Evolutionary conservation across 1,140 invertebrate genomes (phyloP).

Genomic region (Araneus ventricosus): DNA sequence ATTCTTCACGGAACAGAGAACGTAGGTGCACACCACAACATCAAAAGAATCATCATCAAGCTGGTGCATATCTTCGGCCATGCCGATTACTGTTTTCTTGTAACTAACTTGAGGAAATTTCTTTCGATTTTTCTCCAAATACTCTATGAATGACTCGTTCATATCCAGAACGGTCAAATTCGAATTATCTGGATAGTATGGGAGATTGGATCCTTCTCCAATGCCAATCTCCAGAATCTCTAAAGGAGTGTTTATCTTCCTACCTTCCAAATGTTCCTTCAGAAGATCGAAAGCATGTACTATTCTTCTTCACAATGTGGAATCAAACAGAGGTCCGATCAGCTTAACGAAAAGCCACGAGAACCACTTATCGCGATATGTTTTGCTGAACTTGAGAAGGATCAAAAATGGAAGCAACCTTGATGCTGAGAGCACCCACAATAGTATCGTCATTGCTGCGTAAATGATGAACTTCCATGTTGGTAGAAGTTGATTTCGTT

Average conservation of each 20-base stretch:
- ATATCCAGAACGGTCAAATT: constrained; percentile 65
- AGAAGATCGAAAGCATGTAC: constrained; percentile 35
- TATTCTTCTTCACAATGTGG: constrained; percentile 31
- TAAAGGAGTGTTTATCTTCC: not conserved
- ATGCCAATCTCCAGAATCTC: constrained; percentile 76
- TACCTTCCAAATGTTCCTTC: not conserved
- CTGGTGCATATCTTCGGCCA: constrained; percentile 79
- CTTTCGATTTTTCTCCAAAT: constrained; percentile 45
- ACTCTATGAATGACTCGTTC: constrained; percentile 52
- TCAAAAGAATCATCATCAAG: constrained; percentile 78
- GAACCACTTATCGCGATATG: constrained; percentile 36
- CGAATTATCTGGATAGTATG: constrained; percentile 69
- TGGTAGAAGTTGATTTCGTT: no score
- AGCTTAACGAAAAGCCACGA: not conserved
- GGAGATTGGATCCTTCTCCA: constrained; percentile 71
- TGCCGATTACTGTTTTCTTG: not conserved
- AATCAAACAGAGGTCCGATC: not conserved
- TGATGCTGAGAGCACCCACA: constrained; percentile 31
- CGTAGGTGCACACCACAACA: constrained; percentile 79
- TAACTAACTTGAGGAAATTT: constrained; percentile 52
- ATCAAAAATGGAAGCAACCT: constrained; percentile 20
- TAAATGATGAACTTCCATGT: constrained; percentile 15
- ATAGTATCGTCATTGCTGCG: not conserved
- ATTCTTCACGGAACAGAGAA: constrained; percentile 78
- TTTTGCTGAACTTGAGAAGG: constrained; percentile 31